Evolutionary conservation across 2,113 vertebrate species (phyloP).

Genomic region (Barbus barbus): DNA sequence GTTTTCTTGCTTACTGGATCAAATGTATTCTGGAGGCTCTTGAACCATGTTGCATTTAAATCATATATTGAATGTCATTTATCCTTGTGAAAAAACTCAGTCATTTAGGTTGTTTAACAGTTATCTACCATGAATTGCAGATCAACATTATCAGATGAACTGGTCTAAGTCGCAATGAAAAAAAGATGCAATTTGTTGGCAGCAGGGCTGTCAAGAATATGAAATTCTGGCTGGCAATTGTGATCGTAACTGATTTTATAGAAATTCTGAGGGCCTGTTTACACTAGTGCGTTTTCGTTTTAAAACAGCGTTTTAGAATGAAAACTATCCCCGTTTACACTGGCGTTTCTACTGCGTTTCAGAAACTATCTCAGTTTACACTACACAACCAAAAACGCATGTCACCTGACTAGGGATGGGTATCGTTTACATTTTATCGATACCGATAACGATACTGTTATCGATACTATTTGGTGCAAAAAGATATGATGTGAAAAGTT

Average conservation of each 20-base stretch:
- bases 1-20: background rate
- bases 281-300: no score
- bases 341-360: no score
- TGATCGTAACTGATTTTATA: background rate
- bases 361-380: no score
- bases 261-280: no score
- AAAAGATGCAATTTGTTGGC: background rate
- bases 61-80: background rate
- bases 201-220: background rate
- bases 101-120: background rate
- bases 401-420: no score
- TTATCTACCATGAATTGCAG: background rate
- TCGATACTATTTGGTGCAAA: no score
- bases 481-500: no score
- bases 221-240: background rate
- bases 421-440: no score
- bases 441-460: no score
- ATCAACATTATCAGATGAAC: background rate
- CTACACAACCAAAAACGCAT: no score
- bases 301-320: no score
- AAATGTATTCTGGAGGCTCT: conserved; percentile 6
- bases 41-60: background rate
- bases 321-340: no score
- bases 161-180: background rate
- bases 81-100: background rate